These are phyloP conservation scores for Flexamia atlantica DNA, from an alignment of 2,888 invertebrate species.

Conservation along the genomic window DNA sequence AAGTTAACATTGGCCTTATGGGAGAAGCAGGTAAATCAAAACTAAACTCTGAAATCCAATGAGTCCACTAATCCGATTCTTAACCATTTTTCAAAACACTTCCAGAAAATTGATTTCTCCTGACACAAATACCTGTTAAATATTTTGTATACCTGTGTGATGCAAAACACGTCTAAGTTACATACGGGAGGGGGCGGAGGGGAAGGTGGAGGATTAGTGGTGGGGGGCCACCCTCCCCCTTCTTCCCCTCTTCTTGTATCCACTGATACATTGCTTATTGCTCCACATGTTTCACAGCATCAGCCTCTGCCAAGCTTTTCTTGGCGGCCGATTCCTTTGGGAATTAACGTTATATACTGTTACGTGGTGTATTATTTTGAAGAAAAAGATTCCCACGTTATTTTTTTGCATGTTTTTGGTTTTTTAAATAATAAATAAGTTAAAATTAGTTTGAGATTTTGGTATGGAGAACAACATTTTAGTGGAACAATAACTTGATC, in stretches of 20 bases:
- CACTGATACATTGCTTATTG: conserved; percentile 54
- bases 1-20: too few species aligned
- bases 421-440: too few species aligned
- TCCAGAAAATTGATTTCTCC: too few species aligned
- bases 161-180: conserved; percentile 16
- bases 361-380: conserved; percentile 18
- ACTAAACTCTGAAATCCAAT: too few species aligned
- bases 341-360: conserved; percentile 41
- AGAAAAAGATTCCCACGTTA: not conserved
- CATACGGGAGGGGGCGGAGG: not conserved
- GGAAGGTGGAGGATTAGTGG: conserved; percentile 14
- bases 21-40: too few species aligned
- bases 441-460: too few species aligned
- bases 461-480: too few species aligned
- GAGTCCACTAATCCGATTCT: too few species aligned
- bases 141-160: not conserved
- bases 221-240: not conserved
- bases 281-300: conserved; percentile 50
- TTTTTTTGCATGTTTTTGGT: not conserved
- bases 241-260: not conserved
- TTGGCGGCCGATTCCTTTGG: conserved; percentile 30
- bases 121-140: not conserved
- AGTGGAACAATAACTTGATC: too few species aligned
- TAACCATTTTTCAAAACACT: too few species aligned
- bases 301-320: conserved; percentile 42